A percentile compares a stretch with the other conserved stretches of the same genome.
Conservation (phyloP, 1,140 invertebrate genomes). For the Lithobius niger region DNA sequence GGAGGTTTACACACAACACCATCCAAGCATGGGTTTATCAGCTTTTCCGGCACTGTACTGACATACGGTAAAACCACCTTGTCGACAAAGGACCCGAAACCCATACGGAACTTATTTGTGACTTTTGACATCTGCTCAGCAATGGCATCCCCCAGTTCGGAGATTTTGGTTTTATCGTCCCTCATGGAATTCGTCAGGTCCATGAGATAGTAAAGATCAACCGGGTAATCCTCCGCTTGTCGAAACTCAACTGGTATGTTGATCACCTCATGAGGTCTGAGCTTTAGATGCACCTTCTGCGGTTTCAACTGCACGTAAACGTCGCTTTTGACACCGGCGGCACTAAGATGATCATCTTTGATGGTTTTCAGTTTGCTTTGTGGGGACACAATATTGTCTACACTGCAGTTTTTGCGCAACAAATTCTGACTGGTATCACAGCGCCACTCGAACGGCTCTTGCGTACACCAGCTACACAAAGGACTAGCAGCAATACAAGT, state of each 20-base stretch:
- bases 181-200: slow-evolving; percentile 70
- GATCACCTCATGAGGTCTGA: not conserved
- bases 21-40: slow-evolving; percentile 17
- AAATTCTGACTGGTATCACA: too few relatives aligned
- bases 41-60: slow-evolving; percentile 33
- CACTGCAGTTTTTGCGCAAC: too few relatives aligned
- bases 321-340: not conserved
- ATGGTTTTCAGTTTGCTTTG: too few relatives aligned
- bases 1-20: slow-evolving; percentile 61
- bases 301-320: slow-evolving; percentile 1
- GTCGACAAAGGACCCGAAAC: slow-evolving; percentile 81
- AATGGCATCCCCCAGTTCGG: slow-evolving; percentile 46
- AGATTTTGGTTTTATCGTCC: slow-evolving; percentile 50
- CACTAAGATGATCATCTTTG: not conserved
- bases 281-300: not conserved
- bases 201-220: slow-evolving; percentile 79
- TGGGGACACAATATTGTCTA: too few relatives aligned
- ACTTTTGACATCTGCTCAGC: slow-evolving; percentile 35
- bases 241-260: slow-evolving; percentile 31
- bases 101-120: slow-evolving; percentile 66
- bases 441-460: too few relatives aligned
- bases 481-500: too few relatives aligned
- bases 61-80: slow-evolving; percentile 71
- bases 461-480: too few relatives aligned
- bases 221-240: slow-evolving; percentile 62